Base-by-base conservation (phyloP, 2,113 vertebrate species). In the Antennarius striatus region DNA sequence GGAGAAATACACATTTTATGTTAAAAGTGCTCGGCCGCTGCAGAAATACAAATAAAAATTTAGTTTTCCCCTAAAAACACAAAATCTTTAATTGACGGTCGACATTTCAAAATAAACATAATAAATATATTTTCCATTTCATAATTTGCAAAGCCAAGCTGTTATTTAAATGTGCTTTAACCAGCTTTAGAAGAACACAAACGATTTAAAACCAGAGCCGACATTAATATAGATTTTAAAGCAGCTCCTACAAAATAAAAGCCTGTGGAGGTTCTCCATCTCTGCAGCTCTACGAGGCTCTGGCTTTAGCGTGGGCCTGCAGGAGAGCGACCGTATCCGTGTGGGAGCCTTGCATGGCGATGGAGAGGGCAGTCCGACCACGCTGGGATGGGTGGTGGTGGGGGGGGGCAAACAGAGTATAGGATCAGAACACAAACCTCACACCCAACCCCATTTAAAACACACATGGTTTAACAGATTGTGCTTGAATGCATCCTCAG, bases 351-450 rank as follows among this genome's bases (percentile, higher is more conserved):
- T 88, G 79, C 84, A 89, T 89, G 12, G 93, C 94, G 40, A 98
- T 85, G 0, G 94, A 94, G 85, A 98, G 87, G 0, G 98, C 98
- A 0, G 94, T 95, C 68, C 87, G 93, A 36, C 96, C 96, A 0
- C 82, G 90, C 98, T 99, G 88, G n/a, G n/a, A n/a, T n/a, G n/a
- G n/a, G n/a, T 36, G 3, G 32, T 3, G 32, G 32, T 3, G 32
- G 32, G 32, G 32, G 3, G 39, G 3, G 61, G 65, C 10, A 69
- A 52, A 4, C 4, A 36, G 32, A 36, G 32, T 5, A 7, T 36
- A 7, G 32, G 32, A 36, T 36, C 32, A 36, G 5, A 36, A 36
- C 32, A 36, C 32, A 36, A 7, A 36, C 7, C 32, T 36, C 32
- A 36, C 32, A 36, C 32, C 32, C 32, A 7, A 36, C 32, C 5